These are phyloP conservation scores for Conus betulinus DNA, from an alignment of 1,140 invertebrate species.

Conservation along the genomic window DNA sequence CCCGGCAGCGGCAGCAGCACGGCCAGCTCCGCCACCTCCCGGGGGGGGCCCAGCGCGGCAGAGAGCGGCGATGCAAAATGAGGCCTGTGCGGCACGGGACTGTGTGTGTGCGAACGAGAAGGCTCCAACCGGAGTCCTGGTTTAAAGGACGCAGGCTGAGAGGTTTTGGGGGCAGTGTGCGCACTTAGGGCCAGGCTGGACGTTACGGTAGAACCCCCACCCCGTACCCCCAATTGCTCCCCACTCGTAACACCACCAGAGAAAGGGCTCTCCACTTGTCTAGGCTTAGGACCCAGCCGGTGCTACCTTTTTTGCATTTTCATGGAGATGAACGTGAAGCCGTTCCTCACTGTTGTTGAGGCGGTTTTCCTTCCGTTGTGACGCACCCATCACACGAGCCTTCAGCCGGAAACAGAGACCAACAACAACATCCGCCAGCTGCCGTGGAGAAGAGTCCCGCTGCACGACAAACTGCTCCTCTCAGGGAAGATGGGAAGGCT, in stretches of 20 bases:
- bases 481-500: slow-evolving; percentile 30
- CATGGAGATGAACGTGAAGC: neutral
- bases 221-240: too few species aligned
- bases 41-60: neutral
- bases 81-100: neutral
- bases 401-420: neutral
- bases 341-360: neutral
- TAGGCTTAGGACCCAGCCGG: neutral
- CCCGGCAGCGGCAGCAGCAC: slow-evolving; percentile 18
- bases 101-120: too few species aligned
- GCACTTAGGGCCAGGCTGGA: neutral
- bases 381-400: neutral
- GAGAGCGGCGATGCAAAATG: neutral
- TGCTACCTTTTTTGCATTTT: neutral
- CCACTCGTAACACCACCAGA: neutral
- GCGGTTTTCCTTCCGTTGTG: neutral
- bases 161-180: neutral
- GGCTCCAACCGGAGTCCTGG: neutral
- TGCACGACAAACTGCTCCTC: neutral
- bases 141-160: neutral
- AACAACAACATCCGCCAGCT: neutral
- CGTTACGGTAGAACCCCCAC: too few species aligned
- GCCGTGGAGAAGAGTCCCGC: neutral
- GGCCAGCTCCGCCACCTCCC: neutral
- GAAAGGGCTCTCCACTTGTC: neutral